phyloP scores from a whole-genome alignment of 2,888 invertebrate species.

The Caenorhabditis becei region DNA sequence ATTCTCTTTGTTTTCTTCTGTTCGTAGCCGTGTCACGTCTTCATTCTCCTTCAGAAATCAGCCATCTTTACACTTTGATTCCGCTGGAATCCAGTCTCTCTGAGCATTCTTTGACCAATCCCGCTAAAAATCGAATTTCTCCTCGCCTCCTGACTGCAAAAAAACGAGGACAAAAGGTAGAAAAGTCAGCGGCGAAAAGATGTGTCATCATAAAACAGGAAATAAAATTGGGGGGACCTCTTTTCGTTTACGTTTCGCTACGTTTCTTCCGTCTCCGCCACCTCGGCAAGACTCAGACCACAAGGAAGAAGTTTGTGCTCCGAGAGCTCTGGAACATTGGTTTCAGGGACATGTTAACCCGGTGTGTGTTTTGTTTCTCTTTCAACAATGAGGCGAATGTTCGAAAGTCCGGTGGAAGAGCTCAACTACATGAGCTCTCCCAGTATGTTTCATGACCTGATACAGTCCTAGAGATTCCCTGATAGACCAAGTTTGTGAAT shows the following conservation, averaged over 20 bases:
- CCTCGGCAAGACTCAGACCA: slow-evolving; percentile 8
- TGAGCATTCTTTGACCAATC: background rate
- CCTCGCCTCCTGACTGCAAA: background rate
- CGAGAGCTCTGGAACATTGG: background rate
- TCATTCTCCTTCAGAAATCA: background rate
- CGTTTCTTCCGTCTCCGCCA: slow-evolving; percentile 8
- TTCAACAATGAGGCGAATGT: too few relatives aligned
- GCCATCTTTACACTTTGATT: background rate
- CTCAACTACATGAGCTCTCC: too few relatives aligned
- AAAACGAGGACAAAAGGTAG: slow-evolving; percentile 16
- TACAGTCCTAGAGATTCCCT: too few relatives aligned
- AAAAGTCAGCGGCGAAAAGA: slow-evolving; percentile 43
- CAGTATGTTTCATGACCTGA: too few relatives aligned
- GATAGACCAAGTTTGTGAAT: too few relatives aligned
- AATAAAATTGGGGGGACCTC: slow-evolving; percentile 51
- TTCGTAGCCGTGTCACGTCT: background rate
- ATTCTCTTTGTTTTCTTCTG: slow-evolving; percentile 4
- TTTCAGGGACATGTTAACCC: too few relatives aligned
- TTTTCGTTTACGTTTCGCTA: slow-evolving; percentile 24
- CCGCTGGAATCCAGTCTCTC: background rate
- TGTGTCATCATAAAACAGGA: slow-evolving; percentile 60
- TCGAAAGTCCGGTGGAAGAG: too few relatives aligned
- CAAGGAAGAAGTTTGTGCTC: background rate
- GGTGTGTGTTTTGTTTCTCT: too few relatives aligned
- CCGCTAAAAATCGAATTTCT: background rate